phyloP scores from a whole-genome alignment of 2,888 invertebrate genomes.

The Spilarctia lutea region DNA sequence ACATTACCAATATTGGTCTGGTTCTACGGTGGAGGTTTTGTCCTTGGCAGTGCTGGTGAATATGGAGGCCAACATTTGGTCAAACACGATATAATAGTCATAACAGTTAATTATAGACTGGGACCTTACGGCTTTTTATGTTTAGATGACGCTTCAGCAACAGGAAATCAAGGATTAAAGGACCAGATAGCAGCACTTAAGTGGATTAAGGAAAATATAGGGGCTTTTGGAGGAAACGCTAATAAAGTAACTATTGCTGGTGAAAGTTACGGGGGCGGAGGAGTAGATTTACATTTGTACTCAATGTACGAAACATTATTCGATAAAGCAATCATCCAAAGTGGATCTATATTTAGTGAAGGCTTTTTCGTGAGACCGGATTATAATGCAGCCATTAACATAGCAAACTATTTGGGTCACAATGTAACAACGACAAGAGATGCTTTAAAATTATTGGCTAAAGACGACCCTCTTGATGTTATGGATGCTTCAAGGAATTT shows the following conservation, averaged over 20 bases:
- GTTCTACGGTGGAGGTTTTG: conserved; percentile 73
- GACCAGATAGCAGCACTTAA: conserved; percentile 68
- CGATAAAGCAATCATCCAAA: conserved; percentile 65
- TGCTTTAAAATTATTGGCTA: conserved; percentile 59
- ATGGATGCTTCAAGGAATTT: conserved; percentile 54
- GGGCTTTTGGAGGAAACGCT: conserved; percentile 66
- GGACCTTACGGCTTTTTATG: conserved; percentile 77
- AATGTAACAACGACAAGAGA: conserved; percentile 43
- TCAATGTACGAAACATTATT: conserved; percentile 62
- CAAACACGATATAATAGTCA: conserved; percentile 62
- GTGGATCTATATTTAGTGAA: conserved; percentile 60
- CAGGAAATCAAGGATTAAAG: conserved; percentile 71
- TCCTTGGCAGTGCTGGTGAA: conserved; percentile 61
- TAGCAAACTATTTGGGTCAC: conserved; percentile 61
- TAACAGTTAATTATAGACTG: conserved; percentile 68
- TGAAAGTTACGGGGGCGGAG: conserved; percentile 70
- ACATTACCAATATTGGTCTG: conserved; percentile 69
- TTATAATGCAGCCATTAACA: conserved; percentile 53
- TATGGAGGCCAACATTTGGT: conserved; percentile 64
- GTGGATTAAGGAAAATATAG: conserved; percentile 71
- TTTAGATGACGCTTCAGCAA: conserved; percentile 60
- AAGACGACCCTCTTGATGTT: conserved; percentile 54
- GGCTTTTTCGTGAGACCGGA: conserved; percentile 56
- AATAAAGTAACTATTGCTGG: conserved; percentile 69
- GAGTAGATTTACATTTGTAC: conserved; percentile 67